Evolutionary conservation across 2,797 vertebrate species (phyloP), one percentile per base, ranked within the genome.

Genomic region (Dipus sagitta): DNA sequence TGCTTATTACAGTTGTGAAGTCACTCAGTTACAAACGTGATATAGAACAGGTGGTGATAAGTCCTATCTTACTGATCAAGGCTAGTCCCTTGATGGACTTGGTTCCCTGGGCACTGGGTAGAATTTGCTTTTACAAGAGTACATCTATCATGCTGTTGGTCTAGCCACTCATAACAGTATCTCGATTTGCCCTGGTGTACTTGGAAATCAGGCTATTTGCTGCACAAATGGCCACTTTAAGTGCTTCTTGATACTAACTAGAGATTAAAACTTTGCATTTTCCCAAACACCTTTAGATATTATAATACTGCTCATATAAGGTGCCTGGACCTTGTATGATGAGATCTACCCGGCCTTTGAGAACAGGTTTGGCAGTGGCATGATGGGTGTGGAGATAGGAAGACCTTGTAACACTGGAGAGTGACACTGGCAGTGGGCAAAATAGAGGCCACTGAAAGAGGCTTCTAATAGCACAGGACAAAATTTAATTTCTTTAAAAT

Each of bases 11-110:
- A 74, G 32, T 58, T 86, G 14, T 70, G 75, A 70, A 74, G 14
- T 76, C 88, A 64, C 1, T 94, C 28, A 65, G 17, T 88, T 92
- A 70, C 28, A 88, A 92, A 93, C n/a, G 52, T 13, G 58, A 91
- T 76, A 34, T 30, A 85, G 60, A 90, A 47, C 11, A 89, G 78
- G 64, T 86, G 64, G 58, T 75, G 38, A 85, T 92, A 65, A 95
- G 72, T 94, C 67, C 60, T 38, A 20, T 32, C 26, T 23, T 30
- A 92, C 9, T 28, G 3, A 86, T 82, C 24, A 85, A 34, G 14
- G 77, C 54, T 60, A 64, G 30, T 75, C 6, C 6, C 28, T 92
- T 88, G 47, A 1, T 77, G 32, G 58, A 52, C 15, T 23, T 52
- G 28, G 52, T 23, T 80, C 38, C 30, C 62, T 65, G 54, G 47